Evolutionary conservation across 2,797 vertebrate genomes (phyloP).

Genomic region (Poeciliopsis infans): DNA sequence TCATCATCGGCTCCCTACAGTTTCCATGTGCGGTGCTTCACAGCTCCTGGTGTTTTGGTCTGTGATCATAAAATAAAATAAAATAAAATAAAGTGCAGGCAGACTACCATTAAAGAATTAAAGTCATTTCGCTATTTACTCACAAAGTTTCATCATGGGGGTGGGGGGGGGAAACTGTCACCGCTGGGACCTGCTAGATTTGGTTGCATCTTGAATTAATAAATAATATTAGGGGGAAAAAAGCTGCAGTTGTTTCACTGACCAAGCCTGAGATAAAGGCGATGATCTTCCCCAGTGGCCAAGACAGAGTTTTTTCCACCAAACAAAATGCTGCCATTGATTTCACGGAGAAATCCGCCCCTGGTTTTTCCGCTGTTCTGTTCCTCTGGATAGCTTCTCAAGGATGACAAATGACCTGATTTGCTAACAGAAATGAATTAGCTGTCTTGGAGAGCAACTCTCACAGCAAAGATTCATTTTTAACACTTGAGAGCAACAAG

Average conservation of each 20-base stretch:
- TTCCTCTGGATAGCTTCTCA: slow-evolving; percentile 18
- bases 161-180: background rate
- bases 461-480: slow-evolving; percentile 49
- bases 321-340: slow-evolving; percentile 6
- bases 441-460: slow-evolving; percentile 44
- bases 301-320: background rate
- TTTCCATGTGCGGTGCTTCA: background rate
- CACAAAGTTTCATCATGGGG: slow-evolving; percentile 47
- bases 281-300: slow-evolving; percentile 6
- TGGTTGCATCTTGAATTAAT: slow-evolving; percentile 19
- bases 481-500: slow-evolving; percentile 32
- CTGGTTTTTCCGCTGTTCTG: slow-evolving; percentile 8
- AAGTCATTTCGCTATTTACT: slow-evolving; percentile 51
- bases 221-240: background rate
- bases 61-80: slow-evolving; percentile 7
- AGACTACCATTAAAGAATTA: slow-evolving; percentile 17
- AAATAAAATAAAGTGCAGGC: background rate
- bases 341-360: slow-evolving; percentile 12
- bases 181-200: slow-evolving; percentile 36
- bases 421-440: slow-evolving; percentile 52
- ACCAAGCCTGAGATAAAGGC: background rate
- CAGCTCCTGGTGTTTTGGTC: background rate
- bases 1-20: slow-evolving; percentile 18
- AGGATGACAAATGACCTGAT: slow-evolving; percentile 43
- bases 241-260: slow-evolving; percentile 6